phyloP scores from a whole-genome alignment of 2,797 vertebrate species.

The Pteronotus mesoamericanus region DNA sequence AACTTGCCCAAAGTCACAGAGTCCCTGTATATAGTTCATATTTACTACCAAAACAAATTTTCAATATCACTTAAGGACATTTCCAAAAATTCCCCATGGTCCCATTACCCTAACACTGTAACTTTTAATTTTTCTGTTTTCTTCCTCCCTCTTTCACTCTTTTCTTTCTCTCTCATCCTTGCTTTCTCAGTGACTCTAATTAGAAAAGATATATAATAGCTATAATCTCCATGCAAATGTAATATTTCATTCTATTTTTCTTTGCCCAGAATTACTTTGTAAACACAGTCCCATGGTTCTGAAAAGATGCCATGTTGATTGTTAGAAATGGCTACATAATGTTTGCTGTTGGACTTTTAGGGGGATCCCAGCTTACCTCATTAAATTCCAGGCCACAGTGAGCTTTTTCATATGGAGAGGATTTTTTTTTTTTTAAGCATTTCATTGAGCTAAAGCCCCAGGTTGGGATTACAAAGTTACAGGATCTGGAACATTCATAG shows the following conservation, averaged over 20 bases:
- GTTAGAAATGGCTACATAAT: background rate
- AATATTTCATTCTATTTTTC: background rate
- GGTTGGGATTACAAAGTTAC: background rate
- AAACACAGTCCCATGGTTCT: background rate
- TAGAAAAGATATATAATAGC: background rate
- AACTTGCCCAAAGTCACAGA: background rate
- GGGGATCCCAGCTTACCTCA: background rate
- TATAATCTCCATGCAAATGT: background rate
- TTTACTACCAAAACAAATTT: background rate
- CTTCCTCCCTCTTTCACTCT: background rate
- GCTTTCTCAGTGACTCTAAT: background rate
- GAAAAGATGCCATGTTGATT: background rate
- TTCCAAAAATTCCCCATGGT: background rate
- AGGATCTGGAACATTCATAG: background rate
- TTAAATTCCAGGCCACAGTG: background rate
- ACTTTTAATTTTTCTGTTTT: background rate
- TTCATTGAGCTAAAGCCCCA: background rate
- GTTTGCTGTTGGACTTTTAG: background rate
- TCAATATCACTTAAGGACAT: background rate
- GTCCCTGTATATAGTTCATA: background rate
- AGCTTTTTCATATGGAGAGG: background rate
- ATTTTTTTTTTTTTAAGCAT: background rate
- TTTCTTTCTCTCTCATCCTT: background rate
- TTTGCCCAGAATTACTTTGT: background rate
- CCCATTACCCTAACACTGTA: background rate